phyloP scores from a whole-genome alignment of 2,888 invertebrate species.

The Yponomeuta evonymella region DNA sequence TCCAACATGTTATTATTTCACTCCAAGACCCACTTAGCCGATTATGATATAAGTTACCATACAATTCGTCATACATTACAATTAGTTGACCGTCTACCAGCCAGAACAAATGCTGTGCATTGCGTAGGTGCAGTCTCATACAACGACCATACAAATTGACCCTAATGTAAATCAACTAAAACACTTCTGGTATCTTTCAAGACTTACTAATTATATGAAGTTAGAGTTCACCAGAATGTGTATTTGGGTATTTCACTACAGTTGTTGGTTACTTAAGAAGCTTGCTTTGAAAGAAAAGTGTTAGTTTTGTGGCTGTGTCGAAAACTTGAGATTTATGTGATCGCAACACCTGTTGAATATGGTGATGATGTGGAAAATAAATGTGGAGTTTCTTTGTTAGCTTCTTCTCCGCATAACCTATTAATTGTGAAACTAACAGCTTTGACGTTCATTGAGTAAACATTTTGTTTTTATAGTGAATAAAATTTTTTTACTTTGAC shows the following conservation, averaged over 20 bases:
- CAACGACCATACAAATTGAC: slow-evolving; percentile 1
- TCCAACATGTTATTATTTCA: neutral
- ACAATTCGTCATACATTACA: slow-evolving; percentile 58
- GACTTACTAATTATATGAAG: neutral
- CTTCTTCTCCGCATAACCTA: too few relatives aligned
- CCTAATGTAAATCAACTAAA: neutral
- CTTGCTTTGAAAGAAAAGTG: neutral
- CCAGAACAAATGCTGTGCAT: neutral
- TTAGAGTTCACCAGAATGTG: neutral
- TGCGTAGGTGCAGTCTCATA: neutral
- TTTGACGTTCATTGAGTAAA: too few relatives aligned
- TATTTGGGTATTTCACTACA: neutral
- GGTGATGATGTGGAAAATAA: too few relatives aligned
- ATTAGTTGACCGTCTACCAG: slow-evolving; percentile 2
- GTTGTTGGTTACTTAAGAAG: neutral
- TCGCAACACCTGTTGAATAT: neutral
- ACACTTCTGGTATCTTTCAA: neutral
- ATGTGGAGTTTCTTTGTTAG: too few relatives aligned
- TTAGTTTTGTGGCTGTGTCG: neutral
- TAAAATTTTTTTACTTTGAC: too few relatives aligned
- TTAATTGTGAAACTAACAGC: too few relatives aligned
- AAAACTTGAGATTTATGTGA: neutral
- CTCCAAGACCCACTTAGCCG: slow-evolving; percentile 1
- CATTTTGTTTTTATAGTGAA: too few relatives aligned
- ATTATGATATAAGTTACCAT: slow-evolving; percentile 28